Evolutionary conservation across 2,888 invertebrate genomes (phyloP).

Genomic region (Octodonta nipae): DNA sequence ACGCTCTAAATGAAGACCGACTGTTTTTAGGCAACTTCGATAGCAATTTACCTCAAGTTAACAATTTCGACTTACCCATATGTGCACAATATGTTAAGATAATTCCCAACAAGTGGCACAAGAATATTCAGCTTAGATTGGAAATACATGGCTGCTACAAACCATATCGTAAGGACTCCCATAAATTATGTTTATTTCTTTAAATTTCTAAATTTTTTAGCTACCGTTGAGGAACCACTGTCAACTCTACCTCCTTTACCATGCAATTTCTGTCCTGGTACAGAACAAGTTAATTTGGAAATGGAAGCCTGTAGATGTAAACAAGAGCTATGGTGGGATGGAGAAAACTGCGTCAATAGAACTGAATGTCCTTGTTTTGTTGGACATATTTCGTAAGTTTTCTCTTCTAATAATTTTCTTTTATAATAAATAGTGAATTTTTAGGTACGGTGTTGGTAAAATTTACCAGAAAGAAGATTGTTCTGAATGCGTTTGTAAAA

Average conservation of each 20-base stretch:
- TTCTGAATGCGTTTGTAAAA: slow-evolving; percentile 62
- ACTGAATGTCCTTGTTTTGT: slow-evolving; percentile 68
- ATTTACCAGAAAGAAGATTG: slow-evolving; percentile 60
- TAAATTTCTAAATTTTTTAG: slow-evolving; percentile 3
- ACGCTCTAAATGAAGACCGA: slow-evolving; percentile 41
- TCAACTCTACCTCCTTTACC: slow-evolving; percentile 10
- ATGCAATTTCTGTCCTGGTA: slow-evolving; percentile 47
- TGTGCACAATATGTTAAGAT: slow-evolving; percentile 55
- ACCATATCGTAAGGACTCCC: slow-evolving; percentile 50
- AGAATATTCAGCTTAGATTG: slow-evolving; percentile 56
- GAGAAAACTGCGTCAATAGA: slow-evolving; percentile 53
- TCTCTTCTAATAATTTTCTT: too few relatives aligned
- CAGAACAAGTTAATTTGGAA: slow-evolving; percentile 25
- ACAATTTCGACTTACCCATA: slow-evolving; percentile 59
- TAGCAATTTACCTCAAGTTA: slow-evolving; percentile 42
- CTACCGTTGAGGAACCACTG: slow-evolving; percentile 8
- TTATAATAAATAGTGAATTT: too few relatives aligned
- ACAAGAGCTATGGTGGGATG: slow-evolving; percentile 54
- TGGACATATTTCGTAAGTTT: slow-evolving; percentile 48
- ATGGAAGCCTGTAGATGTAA: slow-evolving; percentile 39
- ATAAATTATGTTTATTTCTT: background rate
- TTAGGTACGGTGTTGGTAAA: slow-evolving; percentile 59
- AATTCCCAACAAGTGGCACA: slow-evolving; percentile 58
- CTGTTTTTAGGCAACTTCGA: slow-evolving; percentile 65
- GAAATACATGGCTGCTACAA: slow-evolving; percentile 70